phyloP scores from a whole-genome alignment of 2,888 invertebrate species.

The Ectobius pallidus region DNA sequence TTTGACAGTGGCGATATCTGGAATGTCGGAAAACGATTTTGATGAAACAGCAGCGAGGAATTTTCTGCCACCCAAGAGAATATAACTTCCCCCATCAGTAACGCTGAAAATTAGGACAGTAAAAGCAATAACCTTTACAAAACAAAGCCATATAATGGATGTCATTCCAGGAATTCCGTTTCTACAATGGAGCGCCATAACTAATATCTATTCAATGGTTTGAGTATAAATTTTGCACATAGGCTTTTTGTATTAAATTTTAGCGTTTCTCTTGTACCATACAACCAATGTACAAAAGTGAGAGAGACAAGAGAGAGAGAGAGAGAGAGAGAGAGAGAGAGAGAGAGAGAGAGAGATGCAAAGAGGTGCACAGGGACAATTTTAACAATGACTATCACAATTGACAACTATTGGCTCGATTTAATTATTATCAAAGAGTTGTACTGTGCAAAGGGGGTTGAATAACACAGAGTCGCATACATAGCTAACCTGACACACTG shows the following conservation, averaged over 20 bases:
- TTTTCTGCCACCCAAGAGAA: background rate
- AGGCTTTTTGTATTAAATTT: slow-evolving; percentile 30
- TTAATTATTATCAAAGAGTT: slow-evolving; percentile 28
- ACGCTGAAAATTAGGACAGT: slow-evolving; percentile 21
- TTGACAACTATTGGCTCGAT: slow-evolving; percentile 30
- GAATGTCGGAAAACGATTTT: background rate
- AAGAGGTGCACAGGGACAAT: slow-evolving; percentile 4
- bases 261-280: slow-evolving; percentile 12
- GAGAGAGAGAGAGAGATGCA: too few species aligned
- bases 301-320: too few species aligned
- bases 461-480: slow-evolving; percentile 1
- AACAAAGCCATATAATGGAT: slow-evolving; percentile 29
- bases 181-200: slow-evolving; percentile 17
- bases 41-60: background rate
- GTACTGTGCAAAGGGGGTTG: background rate
- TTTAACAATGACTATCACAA: slow-evolving; percentile 30
- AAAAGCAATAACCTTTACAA: slow-evolving; percentile 22
- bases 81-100: background rate
- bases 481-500: background rate
- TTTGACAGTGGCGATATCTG: too few species aligned
- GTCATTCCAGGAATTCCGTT: slow-evolving; percentile 27
- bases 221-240: slow-evolving; percentile 24
- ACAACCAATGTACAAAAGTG: slow-evolving; percentile 1
- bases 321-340: too few species aligned
- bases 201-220: slow-evolving; percentile 21